These are phyloP conservation scores for Lepus oiostolus DNA, from an alignment of 2,797 vertebrate species.

Conservation along the genomic window DNA sequence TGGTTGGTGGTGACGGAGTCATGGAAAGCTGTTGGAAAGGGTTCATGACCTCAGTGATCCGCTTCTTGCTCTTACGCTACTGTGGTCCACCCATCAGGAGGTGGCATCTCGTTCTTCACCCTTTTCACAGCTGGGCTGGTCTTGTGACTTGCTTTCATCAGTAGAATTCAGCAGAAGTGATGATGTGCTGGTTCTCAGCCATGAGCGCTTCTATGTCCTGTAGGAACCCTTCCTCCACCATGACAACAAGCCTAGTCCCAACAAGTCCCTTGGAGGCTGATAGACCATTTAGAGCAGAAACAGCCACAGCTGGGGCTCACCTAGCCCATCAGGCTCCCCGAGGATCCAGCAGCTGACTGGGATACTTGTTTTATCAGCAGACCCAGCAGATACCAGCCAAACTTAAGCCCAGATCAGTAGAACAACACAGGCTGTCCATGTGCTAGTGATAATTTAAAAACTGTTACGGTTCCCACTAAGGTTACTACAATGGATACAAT, in stretches of 20 bases:
- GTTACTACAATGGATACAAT: background rate
- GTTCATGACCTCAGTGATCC: background rate
- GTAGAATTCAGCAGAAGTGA: background rate
- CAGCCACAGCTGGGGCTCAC: background rate
- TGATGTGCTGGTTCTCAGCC: background rate
- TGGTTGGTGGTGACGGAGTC: background rate
- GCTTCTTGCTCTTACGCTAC: background rate
- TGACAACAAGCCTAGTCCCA: too few species aligned
- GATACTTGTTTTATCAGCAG: background rate
- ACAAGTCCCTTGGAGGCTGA: background rate
- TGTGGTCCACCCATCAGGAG: background rate
- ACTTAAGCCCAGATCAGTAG: background rate
- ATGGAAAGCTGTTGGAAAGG: background rate
- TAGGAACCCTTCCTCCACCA: background rate
- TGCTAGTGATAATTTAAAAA: background rate
- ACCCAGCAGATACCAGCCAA: background rate
- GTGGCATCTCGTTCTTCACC: background rate
- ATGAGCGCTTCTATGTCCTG: background rate
- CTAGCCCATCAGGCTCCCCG: background rate
- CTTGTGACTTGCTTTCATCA: too few species aligned
- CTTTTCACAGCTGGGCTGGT: background rate
- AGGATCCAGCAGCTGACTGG: background rate
- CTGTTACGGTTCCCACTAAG: background rate
- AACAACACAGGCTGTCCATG: background rate
- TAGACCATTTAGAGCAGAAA: background rate